Evolutionary conservation across 2,888 invertebrate species (phyloP), one percentile per base, ranked within the genome.

Genomic region (Dendrolimus houi): DNA sequence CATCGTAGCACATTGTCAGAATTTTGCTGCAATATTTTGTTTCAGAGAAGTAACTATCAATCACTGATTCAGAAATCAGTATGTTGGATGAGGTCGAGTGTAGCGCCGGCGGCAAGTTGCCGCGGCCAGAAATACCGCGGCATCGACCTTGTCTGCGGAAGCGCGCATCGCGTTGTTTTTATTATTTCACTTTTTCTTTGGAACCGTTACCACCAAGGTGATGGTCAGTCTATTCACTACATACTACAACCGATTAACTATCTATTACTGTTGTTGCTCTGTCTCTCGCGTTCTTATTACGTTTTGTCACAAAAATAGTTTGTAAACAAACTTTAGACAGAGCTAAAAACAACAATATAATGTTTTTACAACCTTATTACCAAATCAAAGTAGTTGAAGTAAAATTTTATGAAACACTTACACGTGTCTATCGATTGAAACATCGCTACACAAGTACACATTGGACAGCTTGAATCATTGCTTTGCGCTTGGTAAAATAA

Each of bases 101-200:
- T 65, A 71, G 68, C 64, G 70, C 59, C 65, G 71, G 65, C 68
- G 71, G 68, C 70, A 70, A 71, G 75, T 73, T 79, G 79, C 79
- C 77, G 79, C 71, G 78, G 85, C 83, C 85, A 76, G 78, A 87
- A 87, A 88, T 87, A 87, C 78, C 79, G 67, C 85, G 81, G 77
- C 86, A 84, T 77, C 87, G 87, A 87, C 88, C 87, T 88, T 88
- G 87, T 74, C 75, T 83, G 72, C 70, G 76, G 77, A 75, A 85
- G 86, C 84, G 85, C 80, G 81, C 81, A 77, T 72, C 72, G 69
- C 71, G 70, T 79, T 85, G 83, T 85, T 85, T 85, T 85, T 83
- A 83, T 85, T 85, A 81, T 85, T 84, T 81, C 70, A 71, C 76
- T 79, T 84, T 85, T 85, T 75, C 72, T 71, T 66, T 64, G 67